phyloP scores from a whole-genome alignment of 2,888 invertebrate genomes.

The Agrilus biguttatus region DNA sequence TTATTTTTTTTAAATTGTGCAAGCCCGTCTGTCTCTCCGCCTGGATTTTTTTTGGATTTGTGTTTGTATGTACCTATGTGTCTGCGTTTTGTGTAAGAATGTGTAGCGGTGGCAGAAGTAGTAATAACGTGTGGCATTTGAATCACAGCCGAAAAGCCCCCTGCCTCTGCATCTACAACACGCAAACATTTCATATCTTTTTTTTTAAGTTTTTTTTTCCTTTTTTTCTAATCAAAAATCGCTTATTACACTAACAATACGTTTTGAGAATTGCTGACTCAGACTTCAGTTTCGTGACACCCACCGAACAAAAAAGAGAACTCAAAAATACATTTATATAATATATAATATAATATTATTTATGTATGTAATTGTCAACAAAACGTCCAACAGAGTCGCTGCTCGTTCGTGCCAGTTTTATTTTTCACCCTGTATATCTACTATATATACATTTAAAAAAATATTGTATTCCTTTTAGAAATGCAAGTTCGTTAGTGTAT shows the following conservation, averaged over 20 bases:
- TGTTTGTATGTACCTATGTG: no score
- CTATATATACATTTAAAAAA: no score
- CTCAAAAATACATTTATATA: no score
- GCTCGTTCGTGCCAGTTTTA: no score
- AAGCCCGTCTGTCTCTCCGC: conserved; percentile 16
- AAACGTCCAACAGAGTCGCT: no score
- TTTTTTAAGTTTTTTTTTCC: conserved; percentile 15
- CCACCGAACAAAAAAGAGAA: conserved; percentile 13
- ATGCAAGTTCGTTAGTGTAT: no score
- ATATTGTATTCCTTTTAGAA: no score
- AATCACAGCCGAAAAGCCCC: conserved; percentile 33
- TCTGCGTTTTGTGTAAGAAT: background rate
- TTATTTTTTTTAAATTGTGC: conserved; percentile 14
- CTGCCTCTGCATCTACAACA: conserved; percentile 17
- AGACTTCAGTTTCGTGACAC: conserved; percentile 33
- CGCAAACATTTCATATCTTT: conserved; percentile 7
- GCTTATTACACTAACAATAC: conserved; percentile 27
- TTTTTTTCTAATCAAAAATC: conserved; percentile 10
- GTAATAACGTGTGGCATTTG: conserved; percentile 25
- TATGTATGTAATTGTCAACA: no score
- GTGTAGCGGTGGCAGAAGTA: no score
- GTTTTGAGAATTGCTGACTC: conserved; percentile 36
- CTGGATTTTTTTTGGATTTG: no score
- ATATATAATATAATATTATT: no score
- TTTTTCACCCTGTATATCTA: no score